Conservation (phyloP, 2,113 vertebrate genomes). For the Colius striatus region DNA sequence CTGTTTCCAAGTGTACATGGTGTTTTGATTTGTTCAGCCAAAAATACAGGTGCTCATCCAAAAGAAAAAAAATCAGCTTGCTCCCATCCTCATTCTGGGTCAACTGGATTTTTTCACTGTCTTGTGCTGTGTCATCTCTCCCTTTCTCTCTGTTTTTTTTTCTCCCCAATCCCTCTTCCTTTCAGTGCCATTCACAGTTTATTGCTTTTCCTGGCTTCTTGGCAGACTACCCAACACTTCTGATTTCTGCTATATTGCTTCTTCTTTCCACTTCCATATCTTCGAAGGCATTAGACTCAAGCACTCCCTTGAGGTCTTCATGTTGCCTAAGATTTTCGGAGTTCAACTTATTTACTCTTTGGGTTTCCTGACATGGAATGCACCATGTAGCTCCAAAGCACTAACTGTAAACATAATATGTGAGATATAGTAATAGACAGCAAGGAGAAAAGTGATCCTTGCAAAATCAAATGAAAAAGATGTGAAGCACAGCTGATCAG, state of each 20-base stretch:
- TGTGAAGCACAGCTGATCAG: not conserved
- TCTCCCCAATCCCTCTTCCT: not conserved
- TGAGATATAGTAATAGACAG: not conserved
- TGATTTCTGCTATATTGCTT: not conserved
- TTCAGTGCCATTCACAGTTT: not conserved
- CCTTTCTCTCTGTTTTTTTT: not conserved
- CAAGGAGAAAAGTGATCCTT: not conserved
- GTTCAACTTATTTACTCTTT: not conserved
- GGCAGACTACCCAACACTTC: not conserved
- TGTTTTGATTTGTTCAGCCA: not conserved
- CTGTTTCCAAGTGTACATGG: not conserved
- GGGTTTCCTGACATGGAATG: not conserved
- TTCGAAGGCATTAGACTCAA: not conserved
- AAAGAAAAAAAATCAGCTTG: not conserved
- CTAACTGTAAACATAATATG: not conserved
- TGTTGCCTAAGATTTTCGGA: not conserved
- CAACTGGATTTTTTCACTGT: not conserved
- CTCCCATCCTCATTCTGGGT: not conserved
- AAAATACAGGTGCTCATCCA: not conserved
- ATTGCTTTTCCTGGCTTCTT: not conserved
- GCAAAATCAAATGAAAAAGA: not conserved
- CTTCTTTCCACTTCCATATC: not conserved
- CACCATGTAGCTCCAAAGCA: not conserved
- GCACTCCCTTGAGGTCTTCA: not conserved
- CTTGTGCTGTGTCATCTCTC: not conserved